phyloP scores from a whole-genome alignment of 2,888 invertebrate genomes.

The Parnassius apollo region DNA sequence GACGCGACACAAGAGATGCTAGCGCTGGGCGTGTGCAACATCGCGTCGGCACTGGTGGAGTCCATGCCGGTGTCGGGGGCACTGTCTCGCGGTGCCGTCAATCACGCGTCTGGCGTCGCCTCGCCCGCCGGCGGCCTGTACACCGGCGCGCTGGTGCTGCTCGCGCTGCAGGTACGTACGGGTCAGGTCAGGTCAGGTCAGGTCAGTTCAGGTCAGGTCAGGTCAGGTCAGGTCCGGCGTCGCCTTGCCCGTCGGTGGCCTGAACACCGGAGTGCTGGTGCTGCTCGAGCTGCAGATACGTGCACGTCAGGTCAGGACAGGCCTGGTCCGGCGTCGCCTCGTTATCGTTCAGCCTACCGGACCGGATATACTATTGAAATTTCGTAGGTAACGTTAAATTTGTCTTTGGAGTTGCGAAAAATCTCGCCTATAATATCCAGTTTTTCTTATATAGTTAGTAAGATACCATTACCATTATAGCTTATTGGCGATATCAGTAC shows the following conservation, averaged over 20 bases:
- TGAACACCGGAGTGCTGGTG: constrained; percentile 86
- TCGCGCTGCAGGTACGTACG: constrained; percentile 65
- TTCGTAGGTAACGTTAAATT: too few relatives aligned
- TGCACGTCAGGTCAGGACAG: background rate
- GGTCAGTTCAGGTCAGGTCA: constrained; percentile 67
- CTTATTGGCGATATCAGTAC: too few relatives aligned
- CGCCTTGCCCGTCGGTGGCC: constrained; percentile 91
- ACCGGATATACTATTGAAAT: too few relatives aligned
- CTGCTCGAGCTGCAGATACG: constrained; percentile 71
- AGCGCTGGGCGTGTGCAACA: constrained; percentile 92
- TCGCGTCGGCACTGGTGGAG: constrained; percentile 92
- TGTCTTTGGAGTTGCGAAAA: too few relatives aligned
- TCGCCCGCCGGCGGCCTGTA: constrained; percentile 93
- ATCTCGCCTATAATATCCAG: too few relatives aligned
- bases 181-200: background rate
- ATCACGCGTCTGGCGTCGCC: constrained; percentile 95
- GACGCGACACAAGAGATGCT: constrained; percentile 95
- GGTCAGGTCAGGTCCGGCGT: constrained; percentile 84
- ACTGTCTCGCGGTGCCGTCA: constrained; percentile 94
- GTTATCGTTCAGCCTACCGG: constrained; percentile 89
- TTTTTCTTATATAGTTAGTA: too few relatives aligned
- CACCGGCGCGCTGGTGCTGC: constrained; percentile 83
- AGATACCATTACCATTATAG: too few relatives aligned
- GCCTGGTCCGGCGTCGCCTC: constrained; percentile 89
- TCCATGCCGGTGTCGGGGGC: constrained; percentile 96